Base-by-base conservation (phyloP, 2,797 vertebrate species). In the Melanotaenia trifasciata region DNA sequence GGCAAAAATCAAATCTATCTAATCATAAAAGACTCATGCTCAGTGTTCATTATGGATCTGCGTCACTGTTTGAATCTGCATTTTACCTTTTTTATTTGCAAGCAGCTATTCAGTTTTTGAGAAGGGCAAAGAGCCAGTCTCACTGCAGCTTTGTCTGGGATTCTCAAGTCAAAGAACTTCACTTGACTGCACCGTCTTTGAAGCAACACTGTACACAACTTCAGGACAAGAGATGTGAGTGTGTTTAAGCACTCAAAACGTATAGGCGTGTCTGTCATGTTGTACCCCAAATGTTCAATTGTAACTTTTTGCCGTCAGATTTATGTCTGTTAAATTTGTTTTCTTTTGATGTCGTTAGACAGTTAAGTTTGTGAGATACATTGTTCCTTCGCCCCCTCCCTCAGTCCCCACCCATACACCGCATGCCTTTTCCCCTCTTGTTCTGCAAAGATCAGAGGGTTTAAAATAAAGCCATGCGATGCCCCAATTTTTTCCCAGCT, bases 401-500 rank as follows among this genome's bases (percentile, higher is more conserved):
- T 86, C 85, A 79, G 91, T 89, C 90, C 93, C 93, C 90, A 88
- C 94, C 94, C 93, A 77, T 74, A 94, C 94, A 94, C 89, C 92
- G 86, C 91, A 92, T 86, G 85, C 90, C 54, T 91, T 80, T 82
- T 88, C 73, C 86, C 89, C 86, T 88, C 89, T 89, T 86, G 79
- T 87, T 92, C 91, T 90, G 81, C 84, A 88, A 94, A 95, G 92
- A 95, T 91, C 93, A 93, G 92, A 94, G 91, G 91, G 92, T 92
- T 91, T 92, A 90, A 94, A 94, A 94, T 94, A 95, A 96, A 96
- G 94, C 93, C 93, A 94, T 94, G 93, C 93, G 91, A 94, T 95
- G 95, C 93, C 94, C 94, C 93, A 93, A 94, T 94, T 95, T 95
- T 50, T 95, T 92, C 94, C 94, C 95, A 96, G 94, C 95, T 96